Base-by-base conservation (phyloP, 2,888 invertebrate species). In the Temnothorax ravouxi region DNA sequence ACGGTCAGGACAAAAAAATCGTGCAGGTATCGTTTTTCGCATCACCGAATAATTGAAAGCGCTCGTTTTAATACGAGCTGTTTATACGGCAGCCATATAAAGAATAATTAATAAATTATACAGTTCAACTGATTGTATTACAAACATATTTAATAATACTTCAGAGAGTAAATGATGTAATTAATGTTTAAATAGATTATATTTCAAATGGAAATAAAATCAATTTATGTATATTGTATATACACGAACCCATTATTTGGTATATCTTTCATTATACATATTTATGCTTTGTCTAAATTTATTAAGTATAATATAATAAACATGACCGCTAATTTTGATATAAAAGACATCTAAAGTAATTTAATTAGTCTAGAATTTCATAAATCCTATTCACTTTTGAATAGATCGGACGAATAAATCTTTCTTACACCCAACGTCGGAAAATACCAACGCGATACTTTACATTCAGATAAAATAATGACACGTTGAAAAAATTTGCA, bases 401-500 rank as follows among this genome's bases (percentile, higher is more conserved):
- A 8, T 25, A 21, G n/a, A 25, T 34, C 2, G 34, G 0, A 38
- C 44, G 6, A 69, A 15, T 34, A 34, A 41, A 41, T 77, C 18
- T 29, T 6, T 11, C 9, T n/a, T 13, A 41, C 11, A 15, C 11
- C 0, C 21, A n/a, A 56, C 25, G 18, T 56, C 5, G 15, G 25
- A 52, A 76, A 38, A 34, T 41, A 66, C 13, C 34, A 34, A 25
- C 38, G 66, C 18, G 9, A 38, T 8, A 74, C 59, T 67, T 50
- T 69, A 21, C 18, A 18, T 25, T 25, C 61, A 59, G 29, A 18
- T 29, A 29, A 61, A 71, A 50, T 54, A 72, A 52, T 15, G 38
- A 69, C 38, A n/a, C 21, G 34, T 25, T 41, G 38, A 54, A 69
- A 66, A 83, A 56, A 52, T 44, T 66, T 44, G 56, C n/a, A 18